Base-by-base conservation (phyloP, 2,797 vertebrate genomes). In the Taenioides sp. region DNA sequence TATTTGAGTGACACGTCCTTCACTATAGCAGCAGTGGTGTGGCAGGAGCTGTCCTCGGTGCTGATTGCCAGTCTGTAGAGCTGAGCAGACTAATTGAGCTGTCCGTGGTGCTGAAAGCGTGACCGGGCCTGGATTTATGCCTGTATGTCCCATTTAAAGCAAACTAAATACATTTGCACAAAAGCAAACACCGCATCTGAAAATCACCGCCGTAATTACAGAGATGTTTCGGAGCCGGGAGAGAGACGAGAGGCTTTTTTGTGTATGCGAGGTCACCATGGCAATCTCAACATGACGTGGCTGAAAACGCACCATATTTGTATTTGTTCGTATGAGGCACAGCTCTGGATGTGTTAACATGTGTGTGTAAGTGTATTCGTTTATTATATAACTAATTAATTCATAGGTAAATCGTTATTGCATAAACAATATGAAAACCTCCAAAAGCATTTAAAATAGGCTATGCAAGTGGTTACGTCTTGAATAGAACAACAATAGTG, bases 31-130 rank as follows among this genome's bases (percentile, higher is more conserved):
- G 52, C 59, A 67, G 16, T 18, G 37, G 12, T 7, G 37, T 50
- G 73, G 71, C 18, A 31, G 76, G 54, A 74, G 78, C 85, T 91
- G 84, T 86, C 83, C 86, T 68, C 71, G 79, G 85, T 86, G 43
- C 80, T 90, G 84, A 82, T 72, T 76, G 57, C 61, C 71, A 71
- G 54, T 71, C 70, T 49, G 28, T 57, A 63, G 65, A 34, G 60
- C 67, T 69, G 73, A 58, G 50, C 67, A 22, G 60, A 60, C 28
- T 55, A 70, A 70, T 47, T 9, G 83, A 82, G 80, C 89, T 91
- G 82, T 88, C 86, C 88, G 2, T 23, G 87, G 90, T 91, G 4
- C 89, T 91, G 77, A 84, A 78, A 67, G 28, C 31, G 10, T 71
- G 60, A 75, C 61, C 3, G n/a, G 40, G 11, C 34, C 62, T 63